Percentiles rank a stretch among this genome's conserved stretches.
Evolutionary conservation across 2,888 invertebrate species (phyloP).

Genomic region (Digitonthophagus gazella): DNA sequence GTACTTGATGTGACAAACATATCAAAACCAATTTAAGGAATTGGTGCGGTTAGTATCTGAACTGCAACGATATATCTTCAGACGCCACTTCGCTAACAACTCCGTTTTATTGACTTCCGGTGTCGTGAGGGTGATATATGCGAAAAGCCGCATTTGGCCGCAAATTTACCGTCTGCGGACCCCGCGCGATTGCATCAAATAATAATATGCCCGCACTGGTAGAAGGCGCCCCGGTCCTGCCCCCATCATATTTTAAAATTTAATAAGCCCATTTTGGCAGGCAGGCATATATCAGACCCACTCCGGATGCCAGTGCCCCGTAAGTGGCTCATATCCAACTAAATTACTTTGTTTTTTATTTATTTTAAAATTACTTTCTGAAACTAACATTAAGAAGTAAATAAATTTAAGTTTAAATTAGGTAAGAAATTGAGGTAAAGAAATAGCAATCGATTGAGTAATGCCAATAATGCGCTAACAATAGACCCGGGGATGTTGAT

Average conservation of each 20-base stretch:
- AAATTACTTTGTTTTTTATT: neutral
- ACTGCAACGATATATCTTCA: neutral
- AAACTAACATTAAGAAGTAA: neutral
- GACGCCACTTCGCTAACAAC: neutral
- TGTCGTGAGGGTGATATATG: neutral
- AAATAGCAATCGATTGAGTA: neutral
- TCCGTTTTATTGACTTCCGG: neutral
- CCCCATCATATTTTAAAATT: neutral
- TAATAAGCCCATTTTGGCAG: neutral
- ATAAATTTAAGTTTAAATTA: neutral
- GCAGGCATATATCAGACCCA: neutral
- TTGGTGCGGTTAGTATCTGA: no score
- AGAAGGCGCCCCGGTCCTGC: neutral
- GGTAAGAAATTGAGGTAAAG: neutral
- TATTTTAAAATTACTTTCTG: neutral
- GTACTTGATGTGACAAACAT: neutral
- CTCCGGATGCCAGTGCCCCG: neutral
- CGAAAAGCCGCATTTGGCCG: neutral
- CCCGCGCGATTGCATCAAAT: neutral
- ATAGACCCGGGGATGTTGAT: neutral
- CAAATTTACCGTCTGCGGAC: neutral
- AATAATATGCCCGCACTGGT: neutral
- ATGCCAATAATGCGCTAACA: neutral
- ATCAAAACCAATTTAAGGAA: neutral
- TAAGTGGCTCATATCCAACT: neutral